phyloP scores from a whole-genome alignment of 2,797 vertebrate genomes.

The Acanthiza pusilla region DNA sequence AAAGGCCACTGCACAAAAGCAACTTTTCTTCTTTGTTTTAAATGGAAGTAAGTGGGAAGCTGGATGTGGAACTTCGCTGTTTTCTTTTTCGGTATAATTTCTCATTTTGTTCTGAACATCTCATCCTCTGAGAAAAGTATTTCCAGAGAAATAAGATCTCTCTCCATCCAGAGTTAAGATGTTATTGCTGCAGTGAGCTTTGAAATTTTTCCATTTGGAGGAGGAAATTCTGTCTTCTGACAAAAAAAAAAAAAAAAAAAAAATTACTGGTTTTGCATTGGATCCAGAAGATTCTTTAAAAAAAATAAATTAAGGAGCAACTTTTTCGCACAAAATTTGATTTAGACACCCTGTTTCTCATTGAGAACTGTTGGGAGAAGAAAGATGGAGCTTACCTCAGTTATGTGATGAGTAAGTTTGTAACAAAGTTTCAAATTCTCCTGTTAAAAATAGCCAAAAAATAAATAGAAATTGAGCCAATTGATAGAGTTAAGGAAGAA shows the following conservation, averaged over 20 bases:
- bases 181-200: not conserved
- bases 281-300: not conserved
- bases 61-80: not conserved
- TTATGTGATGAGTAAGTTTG: not conserved
- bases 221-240: not conserved
- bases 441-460: not conserved
- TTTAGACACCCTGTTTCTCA: not conserved
- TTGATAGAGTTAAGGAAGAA: not conserved
- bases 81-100: not conserved
- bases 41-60: not conserved
- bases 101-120: not conserved
- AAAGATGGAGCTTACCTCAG: not conserved
- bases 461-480: not conserved
- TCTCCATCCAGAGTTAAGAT: not conserved
- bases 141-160: not conserved
- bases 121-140: conserved; percentile 1
- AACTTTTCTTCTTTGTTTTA: not conserved
- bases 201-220: not conserved
- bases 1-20: not conserved
- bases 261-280: accelerated
- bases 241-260: not conserved
- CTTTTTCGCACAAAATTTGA: not conserved
- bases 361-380: not conserved
- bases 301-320: not conserved
- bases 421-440: not conserved